Evolutionary conservation across 92 coral and sea anemone genomes (phyloP).

Genomic region (Plumapathes pennacea): DNA sequence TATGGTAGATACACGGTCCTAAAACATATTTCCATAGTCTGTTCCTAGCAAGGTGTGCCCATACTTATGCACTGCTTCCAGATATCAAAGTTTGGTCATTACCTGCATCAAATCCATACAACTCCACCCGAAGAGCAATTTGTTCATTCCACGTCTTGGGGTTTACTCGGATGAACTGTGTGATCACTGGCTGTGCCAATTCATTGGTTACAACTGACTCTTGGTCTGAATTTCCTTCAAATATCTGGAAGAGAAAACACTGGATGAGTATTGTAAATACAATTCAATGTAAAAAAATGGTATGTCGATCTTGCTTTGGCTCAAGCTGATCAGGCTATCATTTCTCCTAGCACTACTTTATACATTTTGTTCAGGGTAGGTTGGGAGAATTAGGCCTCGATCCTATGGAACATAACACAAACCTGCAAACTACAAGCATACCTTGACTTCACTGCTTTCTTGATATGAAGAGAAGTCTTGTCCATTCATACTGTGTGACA

Average conservation of each 20-base stretch:
- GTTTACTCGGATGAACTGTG: slow-evolving; percentile 62
- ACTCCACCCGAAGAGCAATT: slow-evolving; percentile 68
- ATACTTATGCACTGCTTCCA: not conserved
- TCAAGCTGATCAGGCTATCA: too few species aligned
- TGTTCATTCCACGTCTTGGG: slow-evolving; percentile 81
- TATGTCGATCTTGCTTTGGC: too few species aligned
- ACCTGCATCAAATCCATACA: slow-evolving; percentile 85
- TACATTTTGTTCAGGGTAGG: too few species aligned
- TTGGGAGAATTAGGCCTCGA: too few species aligned
- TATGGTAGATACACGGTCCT: not conserved
- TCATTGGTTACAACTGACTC: slow-evolving; percentile 50
- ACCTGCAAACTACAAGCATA: too few species aligned
- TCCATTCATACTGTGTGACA: slow-evolving; percentile 62
- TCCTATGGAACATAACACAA: too few species aligned
- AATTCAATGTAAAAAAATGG: not conserved
- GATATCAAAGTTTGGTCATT: slow-evolving; percentile 4
- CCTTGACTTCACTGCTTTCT: slow-evolving; percentile 75
- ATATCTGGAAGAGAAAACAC: slow-evolving; percentile 49
- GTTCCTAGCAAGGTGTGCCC: not conserved
- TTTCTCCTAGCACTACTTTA: too few species aligned
- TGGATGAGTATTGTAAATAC: too few species aligned
- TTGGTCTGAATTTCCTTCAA: slow-evolving; percentile 77
- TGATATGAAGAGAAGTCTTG: slow-evolving; percentile 60
- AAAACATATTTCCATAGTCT: not conserved
- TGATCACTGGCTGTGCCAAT: slow-evolving; percentile 41